phyloP scores from a whole-genome alignment of 2,113 vertebrate genomes.

The Saccopteryx leptura region DNA sequence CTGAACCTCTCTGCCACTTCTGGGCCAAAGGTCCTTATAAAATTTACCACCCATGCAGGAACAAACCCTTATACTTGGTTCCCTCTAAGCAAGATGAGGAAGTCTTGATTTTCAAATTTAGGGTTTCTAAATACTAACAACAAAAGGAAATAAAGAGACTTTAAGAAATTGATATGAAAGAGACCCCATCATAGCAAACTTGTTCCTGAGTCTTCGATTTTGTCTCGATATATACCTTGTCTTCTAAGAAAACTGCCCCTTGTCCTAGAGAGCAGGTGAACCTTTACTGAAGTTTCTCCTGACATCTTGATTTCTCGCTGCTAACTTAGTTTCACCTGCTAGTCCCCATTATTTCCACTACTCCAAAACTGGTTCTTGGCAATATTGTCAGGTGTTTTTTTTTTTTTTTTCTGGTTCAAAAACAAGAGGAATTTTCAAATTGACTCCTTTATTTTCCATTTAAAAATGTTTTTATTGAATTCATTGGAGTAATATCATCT shows the following conservation, averaged over 20 bases:
- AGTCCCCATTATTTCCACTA: neutral
- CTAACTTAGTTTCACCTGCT: neutral
- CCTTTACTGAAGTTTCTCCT: neutral
- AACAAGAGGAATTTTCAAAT: neutral
- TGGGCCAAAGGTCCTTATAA: neutral
- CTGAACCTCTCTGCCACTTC: neutral
- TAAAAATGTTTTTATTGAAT: neutral
- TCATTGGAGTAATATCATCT: neutral
- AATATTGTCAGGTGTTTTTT: neutral
- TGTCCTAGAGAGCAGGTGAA: neutral
- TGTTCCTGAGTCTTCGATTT: conserved; percentile 3
- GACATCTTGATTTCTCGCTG: neutral
- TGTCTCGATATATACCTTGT: neutral
- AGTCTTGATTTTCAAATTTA: conserved; percentile 48
- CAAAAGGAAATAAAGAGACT: neutral
- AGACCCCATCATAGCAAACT: neutral
- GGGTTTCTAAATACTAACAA: neutral
- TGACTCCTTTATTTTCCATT: neutral
- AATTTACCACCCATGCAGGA: neutral
- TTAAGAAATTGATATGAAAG: neutral
- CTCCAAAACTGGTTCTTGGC: neutral
- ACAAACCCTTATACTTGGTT: neutral
- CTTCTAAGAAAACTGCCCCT: neutral
- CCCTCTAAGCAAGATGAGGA: neutral
- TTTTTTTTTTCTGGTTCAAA: neutral